A percentile compares a stretch with the other conserved stretches of the same genome.
Evolutionary conservation across 64 coral and sea anemone genomes (phyloP).

Genomic region (Hydrozoanthus tunicans): DNA sequence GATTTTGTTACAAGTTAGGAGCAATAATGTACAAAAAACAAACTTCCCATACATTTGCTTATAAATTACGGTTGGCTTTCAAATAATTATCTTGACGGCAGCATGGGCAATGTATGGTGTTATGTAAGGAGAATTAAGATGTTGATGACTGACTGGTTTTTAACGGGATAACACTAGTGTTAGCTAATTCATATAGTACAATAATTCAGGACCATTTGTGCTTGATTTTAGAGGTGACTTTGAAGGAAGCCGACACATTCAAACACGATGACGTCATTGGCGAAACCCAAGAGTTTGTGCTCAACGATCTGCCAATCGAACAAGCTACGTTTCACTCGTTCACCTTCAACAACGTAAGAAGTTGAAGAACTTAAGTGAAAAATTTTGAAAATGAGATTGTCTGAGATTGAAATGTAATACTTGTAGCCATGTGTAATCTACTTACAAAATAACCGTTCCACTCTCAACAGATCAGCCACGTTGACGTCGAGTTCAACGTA

Average conservation of each 20-base stretch:
- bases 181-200: too few relatives aligned
- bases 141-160: too few relatives aligned
- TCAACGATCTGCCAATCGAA: constrained; percentile 26
- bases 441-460: neutral
- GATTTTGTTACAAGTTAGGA: too few relatives aligned
- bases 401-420: neutral
- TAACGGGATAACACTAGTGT: too few relatives aligned
- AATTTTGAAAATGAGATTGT: neutral
- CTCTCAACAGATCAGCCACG: constrained; percentile 18
- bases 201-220: too few relatives aligned
- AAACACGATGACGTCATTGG: constrained; percentile 32
- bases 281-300: constrained; percentile 30
- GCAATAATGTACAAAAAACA: too few relatives aligned
- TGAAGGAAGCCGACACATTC: constrained; percentile 24
- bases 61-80: too few relatives aligned
- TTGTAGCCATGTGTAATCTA: neutral
- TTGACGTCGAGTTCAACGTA: constrained; percentile 35
- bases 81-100: too few relatives aligned
- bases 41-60: too few relatives aligned
- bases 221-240: constrained; percentile 16
- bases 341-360: neutral
- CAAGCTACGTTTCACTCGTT: constrained; percentile 24
- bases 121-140: too few relatives aligned
- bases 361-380: too few relatives aligned
- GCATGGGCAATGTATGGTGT: too few relatives aligned